These are phyloP conservation scores for Azorinus chamasolen DNA, from an alignment of 2,888 invertebrate genomes.

Conservation along the genomic window DNA sequence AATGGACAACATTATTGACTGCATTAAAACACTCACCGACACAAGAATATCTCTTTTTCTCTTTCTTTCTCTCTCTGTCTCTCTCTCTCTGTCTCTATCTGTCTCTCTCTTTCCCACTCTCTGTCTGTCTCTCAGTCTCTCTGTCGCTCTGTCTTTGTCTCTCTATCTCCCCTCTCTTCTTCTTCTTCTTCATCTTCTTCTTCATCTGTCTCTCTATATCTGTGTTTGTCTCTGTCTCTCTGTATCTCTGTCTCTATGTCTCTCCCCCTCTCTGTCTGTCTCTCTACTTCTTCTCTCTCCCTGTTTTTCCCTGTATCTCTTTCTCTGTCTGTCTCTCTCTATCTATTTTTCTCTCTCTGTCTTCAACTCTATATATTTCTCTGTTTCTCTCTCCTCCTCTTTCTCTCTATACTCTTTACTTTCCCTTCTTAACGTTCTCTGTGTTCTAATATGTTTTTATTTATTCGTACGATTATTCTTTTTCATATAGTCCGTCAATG, in stretches of 20 bases:
- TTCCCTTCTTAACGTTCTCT: no score
- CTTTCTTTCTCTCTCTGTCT: not conserved
- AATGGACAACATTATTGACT: no score
- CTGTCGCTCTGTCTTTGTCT: no score
- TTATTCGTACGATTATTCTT: no score
- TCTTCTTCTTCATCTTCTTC: no score
- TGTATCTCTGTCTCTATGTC: not conserved
- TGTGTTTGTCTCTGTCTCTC: no score
- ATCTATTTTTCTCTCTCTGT: conserved; percentile 3
- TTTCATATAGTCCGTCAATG: no score
- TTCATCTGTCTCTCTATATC: no score
- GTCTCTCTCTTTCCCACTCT: not conserved
- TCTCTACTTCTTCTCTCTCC: conserved; percentile 19
- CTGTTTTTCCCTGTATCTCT: conserved; percentile 19
- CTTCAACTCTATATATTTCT: conserved; percentile 1
- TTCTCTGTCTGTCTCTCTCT: conserved; percentile 16
- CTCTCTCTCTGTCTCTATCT: no score
- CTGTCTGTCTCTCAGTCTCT: not conserved
- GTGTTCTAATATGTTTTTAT: no score
- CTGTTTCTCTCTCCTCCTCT: conserved; percentile 7
- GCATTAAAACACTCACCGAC: not conserved
- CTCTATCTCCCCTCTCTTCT: no score
- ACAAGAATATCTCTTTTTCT: not conserved
- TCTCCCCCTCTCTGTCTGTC: not conserved
- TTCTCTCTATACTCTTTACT: not conserved